A percentile compares a stretch with the other conserved stretches of the same genome.
These are phyloP conservation scores for Drosophila pseudotalamancana DNA, from an alignment of 2,888 invertebrate species.

Conservation along the genomic window DNA sequence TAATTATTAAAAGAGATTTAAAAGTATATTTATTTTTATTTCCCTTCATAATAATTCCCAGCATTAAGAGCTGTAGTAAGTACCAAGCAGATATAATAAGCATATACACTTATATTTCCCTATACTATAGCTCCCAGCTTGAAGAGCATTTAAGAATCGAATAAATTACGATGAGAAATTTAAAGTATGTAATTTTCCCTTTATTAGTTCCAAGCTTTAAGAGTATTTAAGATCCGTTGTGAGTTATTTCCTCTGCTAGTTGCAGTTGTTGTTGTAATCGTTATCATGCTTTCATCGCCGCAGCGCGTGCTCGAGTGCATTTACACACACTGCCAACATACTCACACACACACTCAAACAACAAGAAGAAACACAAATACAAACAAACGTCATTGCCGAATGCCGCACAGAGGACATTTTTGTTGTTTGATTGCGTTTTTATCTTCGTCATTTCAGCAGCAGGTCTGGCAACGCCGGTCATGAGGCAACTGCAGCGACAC, in stretches of 20 bases:
- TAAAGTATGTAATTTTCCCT: not conserved
- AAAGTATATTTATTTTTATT: no score
- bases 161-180: no score
- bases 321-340: constrained; percentile 50
- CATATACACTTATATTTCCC: no score
- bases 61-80: no score
- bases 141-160: no score
- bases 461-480: constrained; percentile 19
- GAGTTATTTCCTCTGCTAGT: not conserved
- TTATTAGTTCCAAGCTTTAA: not conserved
- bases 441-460: constrained; percentile 75
- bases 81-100: no score
- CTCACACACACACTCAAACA: constrained; percentile 15
- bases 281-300: constrained; percentile 48
- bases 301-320: constrained; percentile 73
- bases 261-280: constrained; percentile 28
- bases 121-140: no score
- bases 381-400: constrained; percentile 61
- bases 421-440: constrained; percentile 77
- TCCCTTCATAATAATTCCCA: no score
- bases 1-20: no score
- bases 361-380: constrained; percentile 40
- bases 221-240: constrained; percentile 20
- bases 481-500: constrained; percentile 31
- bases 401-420: constrained; percentile 44